A percentile compares a stretch with the other conserved stretches of the same genome.
phyloP scores from a whole-genome alignment of 2,113 vertebrate species.

The Megaleporinus macrocephalus region DNA sequence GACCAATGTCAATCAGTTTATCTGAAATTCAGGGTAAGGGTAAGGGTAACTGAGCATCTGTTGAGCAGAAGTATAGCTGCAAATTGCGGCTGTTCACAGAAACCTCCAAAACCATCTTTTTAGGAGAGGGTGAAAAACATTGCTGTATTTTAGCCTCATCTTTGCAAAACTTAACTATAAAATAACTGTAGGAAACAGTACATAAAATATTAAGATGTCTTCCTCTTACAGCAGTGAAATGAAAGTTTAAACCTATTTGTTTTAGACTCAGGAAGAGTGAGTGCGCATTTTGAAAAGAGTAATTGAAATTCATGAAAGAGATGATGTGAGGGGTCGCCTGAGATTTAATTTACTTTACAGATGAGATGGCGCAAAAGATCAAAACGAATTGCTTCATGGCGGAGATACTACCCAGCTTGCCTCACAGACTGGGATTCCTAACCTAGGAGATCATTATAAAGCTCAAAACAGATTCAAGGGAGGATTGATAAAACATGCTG shows the following conservation, averaged over 20 bases:
- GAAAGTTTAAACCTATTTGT: conserved; percentile 33
- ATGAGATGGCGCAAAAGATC: conserved; percentile 18
- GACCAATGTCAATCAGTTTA: not conserved
- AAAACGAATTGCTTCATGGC: conserved; percentile 32
- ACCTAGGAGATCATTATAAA: not conserved
- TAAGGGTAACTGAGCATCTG: not conserved
- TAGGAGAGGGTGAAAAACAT: not conserved
- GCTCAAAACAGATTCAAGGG: not conserved
- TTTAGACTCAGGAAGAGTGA: conserved; percentile 20
- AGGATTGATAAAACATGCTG: not conserved
- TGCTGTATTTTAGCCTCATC: not conserved
- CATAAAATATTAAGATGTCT: not conserved
- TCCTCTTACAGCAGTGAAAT: not conserved
- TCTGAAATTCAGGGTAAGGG: not conserved
- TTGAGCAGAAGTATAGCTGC: not conserved
- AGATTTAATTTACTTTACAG: conserved; percentile 40
- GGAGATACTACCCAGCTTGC: not conserved
- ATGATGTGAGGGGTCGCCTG: conserved; percentile 21
- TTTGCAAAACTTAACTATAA: not conserved
- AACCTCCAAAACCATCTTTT: not conserved
- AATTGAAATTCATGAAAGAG: conserved; percentile 36
- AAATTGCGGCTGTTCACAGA: not conserved
- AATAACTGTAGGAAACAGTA: not conserved
- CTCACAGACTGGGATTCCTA: not conserved
- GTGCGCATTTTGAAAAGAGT: conserved; percentile 21